Percentiles rank a stretch among this genome's conserved stretches.
Conservation (phyloP, 2,888 invertebrate genomes). For the Thereva nobilitata region DNA sequence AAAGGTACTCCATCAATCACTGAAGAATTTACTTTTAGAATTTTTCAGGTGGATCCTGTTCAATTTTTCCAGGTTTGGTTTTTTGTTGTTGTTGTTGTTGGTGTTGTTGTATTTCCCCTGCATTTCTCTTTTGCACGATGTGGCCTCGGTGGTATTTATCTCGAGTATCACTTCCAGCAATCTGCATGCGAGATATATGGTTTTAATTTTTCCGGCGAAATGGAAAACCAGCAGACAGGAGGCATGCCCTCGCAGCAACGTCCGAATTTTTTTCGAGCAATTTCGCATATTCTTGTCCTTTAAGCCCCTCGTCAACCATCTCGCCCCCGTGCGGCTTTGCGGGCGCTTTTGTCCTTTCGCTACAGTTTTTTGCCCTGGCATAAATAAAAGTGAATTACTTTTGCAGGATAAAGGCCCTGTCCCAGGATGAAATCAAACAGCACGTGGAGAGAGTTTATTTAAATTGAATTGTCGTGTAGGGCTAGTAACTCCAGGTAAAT, state of each 20-base stretch:
- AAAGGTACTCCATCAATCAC: conserved; percentile 30
- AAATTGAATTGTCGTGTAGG: conserved; percentile 43
- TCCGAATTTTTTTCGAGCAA: conserved; percentile 23
- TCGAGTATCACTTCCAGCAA: conserved; percentile 30
- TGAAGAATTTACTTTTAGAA: conserved; percentile 29
- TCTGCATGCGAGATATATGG: conserved; percentile 34
- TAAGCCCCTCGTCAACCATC: conserved; percentile 12
- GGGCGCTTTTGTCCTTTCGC: conserved; percentile 28
- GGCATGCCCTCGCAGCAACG: not conserved
- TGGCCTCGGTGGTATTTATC: conserved; percentile 18
- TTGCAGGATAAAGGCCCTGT: conserved; percentile 26
- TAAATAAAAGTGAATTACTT: conserved; percentile 42
- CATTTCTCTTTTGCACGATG: not conserved
- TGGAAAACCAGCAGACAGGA: conserved; percentile 5
- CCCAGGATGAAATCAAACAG: conserved; percentile 39
- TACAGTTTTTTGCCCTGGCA: conserved; percentile 29
- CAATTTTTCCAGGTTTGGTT: conserved; percentile 2
- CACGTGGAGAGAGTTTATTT: conserved; percentile 39
- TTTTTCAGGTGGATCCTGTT: conserved; percentile 22
- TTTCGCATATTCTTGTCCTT: conserved; percentile 29
- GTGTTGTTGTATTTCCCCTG: not conserved
- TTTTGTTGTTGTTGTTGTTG: no score
- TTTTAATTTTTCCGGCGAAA: conserved; percentile 28
- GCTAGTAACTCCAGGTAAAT: not conserved
- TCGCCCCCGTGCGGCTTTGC: conserved; percentile 29